Conservation (phyloP, 35 echinoderm and acorn worm species). For the Lytechinus variegatus region DNA sequence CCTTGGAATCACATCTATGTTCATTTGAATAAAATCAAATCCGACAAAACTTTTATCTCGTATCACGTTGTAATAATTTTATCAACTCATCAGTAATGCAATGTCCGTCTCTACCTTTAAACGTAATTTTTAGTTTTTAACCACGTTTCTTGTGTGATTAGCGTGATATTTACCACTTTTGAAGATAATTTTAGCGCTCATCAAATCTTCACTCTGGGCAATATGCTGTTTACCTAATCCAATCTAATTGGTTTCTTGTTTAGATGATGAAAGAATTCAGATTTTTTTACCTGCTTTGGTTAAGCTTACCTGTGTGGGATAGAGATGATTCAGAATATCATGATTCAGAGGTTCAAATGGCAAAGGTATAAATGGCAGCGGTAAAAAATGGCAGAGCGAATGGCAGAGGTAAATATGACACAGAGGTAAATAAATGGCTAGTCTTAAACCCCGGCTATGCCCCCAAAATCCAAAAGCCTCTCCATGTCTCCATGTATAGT, state of each 20-base stretch:
- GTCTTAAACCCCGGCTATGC: too few relatives aligned
- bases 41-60: too few relatives aligned
- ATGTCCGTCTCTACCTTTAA: not conserved
- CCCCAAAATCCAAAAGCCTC: too few relatives aligned
- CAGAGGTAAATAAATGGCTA: too few relatives aligned
- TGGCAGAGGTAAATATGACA: too few relatives aligned
- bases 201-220: not conserved
- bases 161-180: not conserved
- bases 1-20: too few relatives aligned
- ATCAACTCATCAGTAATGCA: too few relatives aligned
- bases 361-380: too few relatives aligned
- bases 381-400: too few relatives aligned
- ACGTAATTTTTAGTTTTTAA: not conserved
- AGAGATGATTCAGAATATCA: not conserved
- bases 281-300: not conserved
- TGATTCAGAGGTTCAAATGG: not conserved
- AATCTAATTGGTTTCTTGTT: not conserved
- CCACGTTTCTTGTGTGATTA: not conserved
- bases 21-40: too few relatives aligned
- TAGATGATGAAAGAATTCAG: not conserved
- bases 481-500: too few relatives aligned
- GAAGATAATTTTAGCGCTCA: not conserved
- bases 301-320: not conserved
- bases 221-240: not conserved
- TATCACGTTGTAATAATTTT: too few relatives aligned